phyloP scores from a whole-genome alignment of 2,113 vertebrate species.

The Ranitomeya variabilis region DNA sequence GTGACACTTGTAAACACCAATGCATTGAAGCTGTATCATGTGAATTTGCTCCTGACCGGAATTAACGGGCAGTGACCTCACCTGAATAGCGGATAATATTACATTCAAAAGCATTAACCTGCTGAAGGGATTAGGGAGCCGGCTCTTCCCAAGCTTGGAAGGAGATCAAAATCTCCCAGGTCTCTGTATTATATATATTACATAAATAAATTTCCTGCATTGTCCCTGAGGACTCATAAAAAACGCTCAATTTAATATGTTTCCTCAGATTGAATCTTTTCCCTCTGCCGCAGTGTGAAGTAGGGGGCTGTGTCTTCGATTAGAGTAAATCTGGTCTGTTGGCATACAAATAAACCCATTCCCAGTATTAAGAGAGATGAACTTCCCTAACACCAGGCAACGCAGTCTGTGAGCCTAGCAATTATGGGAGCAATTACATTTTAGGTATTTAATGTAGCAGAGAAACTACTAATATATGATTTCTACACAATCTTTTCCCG shows the following conservation, averaged over 20 bases:
- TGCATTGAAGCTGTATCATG: conserved; percentile 7
- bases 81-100: conserved; percentile 29
- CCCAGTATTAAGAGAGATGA: conserved; percentile 31
- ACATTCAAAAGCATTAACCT: conserved; percentile 17
- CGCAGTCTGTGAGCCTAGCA: conserved; percentile 15
- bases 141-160: conserved; percentile 11
- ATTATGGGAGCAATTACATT: conserved; percentile 48
- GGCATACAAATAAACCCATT: conserved; percentile 50
- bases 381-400: conserved; percentile 15
- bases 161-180: conserved; percentile 28
- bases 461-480: conserved; percentile 24
- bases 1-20: conserved; percentile 6
- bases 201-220: conserved; percentile 43
- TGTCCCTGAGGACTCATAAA: conserved; percentile 31
- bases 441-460: conserved; percentile 54
- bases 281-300: conserved; percentile 33
- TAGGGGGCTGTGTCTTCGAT: background rate
- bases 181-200: conserved; percentile 36
- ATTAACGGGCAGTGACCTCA: conserved; percentile 1
- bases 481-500: background rate
- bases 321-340: conserved; percentile 44
- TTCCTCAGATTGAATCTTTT: conserved; percentile 32
- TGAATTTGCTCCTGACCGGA: conserved; percentile 3
- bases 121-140: conserved; percentile 11
- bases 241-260: conserved; percentile 37